Conservation (phyloP, 1,140 invertebrate species). For the Atta colombica region DNA sequence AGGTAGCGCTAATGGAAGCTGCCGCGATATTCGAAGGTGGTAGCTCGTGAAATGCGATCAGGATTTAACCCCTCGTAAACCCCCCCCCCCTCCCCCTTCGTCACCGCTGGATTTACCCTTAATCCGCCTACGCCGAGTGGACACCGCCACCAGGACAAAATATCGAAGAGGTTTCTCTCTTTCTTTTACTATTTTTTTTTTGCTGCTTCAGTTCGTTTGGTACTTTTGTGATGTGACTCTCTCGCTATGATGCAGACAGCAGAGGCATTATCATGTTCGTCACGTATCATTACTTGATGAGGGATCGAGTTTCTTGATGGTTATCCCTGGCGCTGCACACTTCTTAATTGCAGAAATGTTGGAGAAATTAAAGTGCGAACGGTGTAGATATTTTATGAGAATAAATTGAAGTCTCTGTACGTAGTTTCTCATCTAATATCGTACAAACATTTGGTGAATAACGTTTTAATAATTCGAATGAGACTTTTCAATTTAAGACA, state of each 20-base stretch:
- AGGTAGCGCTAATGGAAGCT: constrained; percentile 81
- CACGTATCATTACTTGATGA: constrained; percentile 70
- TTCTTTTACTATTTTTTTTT: constrained; percentile 28
- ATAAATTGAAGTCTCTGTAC: background rate
- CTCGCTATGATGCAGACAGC: too few relatives aligned
- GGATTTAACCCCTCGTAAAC: constrained; percentile 71
- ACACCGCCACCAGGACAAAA: constrained; percentile 61
- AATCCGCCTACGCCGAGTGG: constrained; percentile 80
- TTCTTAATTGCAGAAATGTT: background rate
- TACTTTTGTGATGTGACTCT: constrained; percentile 14
- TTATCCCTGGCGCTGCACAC: background rate
- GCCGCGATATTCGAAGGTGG: constrained; percentile 82
- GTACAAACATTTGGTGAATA: background rate
- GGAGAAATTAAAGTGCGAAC: background rate
- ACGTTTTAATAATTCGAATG: background rate
- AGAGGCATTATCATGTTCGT: constrained; percentile 58
- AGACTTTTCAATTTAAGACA: background rate
- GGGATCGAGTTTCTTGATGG: constrained; percentile 61
- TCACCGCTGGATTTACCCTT: constrained; percentile 68
- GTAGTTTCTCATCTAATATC: background rate
- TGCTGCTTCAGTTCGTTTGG: background rate
- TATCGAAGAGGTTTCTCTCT: constrained; percentile 52
- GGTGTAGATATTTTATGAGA: background rate
- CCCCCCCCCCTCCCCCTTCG: background rate
- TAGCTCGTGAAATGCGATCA: constrained; percentile 85